These are phyloP conservation scores for Troilus luridus DNA, from an alignment of 2,888 invertebrate genomes.

Conservation along the genomic window DNA sequence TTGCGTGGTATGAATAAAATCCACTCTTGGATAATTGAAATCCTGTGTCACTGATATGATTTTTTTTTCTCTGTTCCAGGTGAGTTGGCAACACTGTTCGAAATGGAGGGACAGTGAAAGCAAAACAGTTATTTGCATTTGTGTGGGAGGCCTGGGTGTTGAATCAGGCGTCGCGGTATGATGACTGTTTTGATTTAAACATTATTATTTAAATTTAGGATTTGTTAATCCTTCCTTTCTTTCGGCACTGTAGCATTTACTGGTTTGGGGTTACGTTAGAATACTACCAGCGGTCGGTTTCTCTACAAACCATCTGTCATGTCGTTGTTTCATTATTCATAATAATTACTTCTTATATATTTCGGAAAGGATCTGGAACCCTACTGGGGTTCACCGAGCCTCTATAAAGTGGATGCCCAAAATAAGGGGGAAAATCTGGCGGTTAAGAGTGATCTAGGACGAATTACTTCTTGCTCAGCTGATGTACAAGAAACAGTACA, in stretches of 20 bases:
- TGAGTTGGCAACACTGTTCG: neutral
- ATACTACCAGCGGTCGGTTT: too few relatives aligned
- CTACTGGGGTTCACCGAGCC: too few relatives aligned
- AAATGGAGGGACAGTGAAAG: neutral
- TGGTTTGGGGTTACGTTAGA: too few relatives aligned
- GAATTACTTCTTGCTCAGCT: too few relatives aligned
- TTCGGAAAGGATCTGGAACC: too few relatives aligned
- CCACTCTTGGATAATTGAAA: neutral
- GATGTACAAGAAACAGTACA: too few relatives aligned
- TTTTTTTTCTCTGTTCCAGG: constrained; percentile 29
- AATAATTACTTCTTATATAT: too few relatives aligned
- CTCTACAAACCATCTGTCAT: too few relatives aligned
- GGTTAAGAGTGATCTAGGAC: too few relatives aligned
- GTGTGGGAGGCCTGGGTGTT: neutral
- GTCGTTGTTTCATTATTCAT: too few relatives aligned
- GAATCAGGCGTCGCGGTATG: neutral
- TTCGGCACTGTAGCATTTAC: neutral
- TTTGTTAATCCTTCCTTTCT: neutral
- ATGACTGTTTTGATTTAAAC: neutral
- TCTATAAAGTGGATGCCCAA: too few relatives aligned
- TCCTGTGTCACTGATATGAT: neutral
- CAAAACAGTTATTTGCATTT: constrained; percentile 3
- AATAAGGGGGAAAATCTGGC: too few relatives aligned
- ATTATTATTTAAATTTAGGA: neutral
- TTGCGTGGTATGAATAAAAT: neutral